Conservation (phyloP, 2,888 invertebrate genomes). For the Dexiosoma caninum region DNA sequence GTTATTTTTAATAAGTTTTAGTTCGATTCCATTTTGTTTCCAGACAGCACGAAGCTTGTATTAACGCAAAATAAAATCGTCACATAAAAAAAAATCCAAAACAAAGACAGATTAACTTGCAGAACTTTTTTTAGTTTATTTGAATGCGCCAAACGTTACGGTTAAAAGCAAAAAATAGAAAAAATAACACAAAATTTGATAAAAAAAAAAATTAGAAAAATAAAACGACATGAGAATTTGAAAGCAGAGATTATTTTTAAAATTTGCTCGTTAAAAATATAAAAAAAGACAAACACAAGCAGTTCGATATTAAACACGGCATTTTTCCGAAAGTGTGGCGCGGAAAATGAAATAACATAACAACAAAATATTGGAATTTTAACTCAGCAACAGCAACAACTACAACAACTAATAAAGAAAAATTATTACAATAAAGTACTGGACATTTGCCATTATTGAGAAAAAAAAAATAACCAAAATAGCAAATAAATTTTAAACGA, state of each 20-base stretch:
- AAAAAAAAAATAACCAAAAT: too few relatives aligned
- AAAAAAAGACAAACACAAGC: neutral
- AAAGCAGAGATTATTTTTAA: constrained; percentile 56
- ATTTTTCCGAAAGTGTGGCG: constrained; percentile 44
- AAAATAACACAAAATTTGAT: constrained; percentile 55
- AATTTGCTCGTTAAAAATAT: constrained; percentile 15
- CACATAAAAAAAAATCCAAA: constrained; percentile 1
- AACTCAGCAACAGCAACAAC: neutral
- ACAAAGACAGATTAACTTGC: constrained; percentile 37
- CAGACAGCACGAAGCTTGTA: constrained; percentile 4
- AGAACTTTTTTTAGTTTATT: constrained; percentile 68
- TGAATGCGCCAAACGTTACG: constrained; percentile 70
- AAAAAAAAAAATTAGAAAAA: constrained; percentile 34
- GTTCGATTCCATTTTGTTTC: constrained; percentile 43
- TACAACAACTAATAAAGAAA: too few relatives aligned
- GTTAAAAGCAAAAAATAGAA: constrained; percentile 66
- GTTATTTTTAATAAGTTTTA: neutral
- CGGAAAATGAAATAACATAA: constrained; percentile 5
- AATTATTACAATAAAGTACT: neutral
- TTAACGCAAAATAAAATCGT: constrained; percentile 40
- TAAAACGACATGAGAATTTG: neutral
- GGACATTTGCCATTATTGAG: neutral
- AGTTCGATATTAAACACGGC: constrained; percentile 11
- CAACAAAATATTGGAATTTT: neutral
- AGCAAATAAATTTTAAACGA: too few relatives aligned